Percentiles rank a stretch among this genome's conserved stretches.
Evolutionary conservation across 2,113 vertebrate species (phyloP).

Genomic region (Euleptes europaea): DNA sequence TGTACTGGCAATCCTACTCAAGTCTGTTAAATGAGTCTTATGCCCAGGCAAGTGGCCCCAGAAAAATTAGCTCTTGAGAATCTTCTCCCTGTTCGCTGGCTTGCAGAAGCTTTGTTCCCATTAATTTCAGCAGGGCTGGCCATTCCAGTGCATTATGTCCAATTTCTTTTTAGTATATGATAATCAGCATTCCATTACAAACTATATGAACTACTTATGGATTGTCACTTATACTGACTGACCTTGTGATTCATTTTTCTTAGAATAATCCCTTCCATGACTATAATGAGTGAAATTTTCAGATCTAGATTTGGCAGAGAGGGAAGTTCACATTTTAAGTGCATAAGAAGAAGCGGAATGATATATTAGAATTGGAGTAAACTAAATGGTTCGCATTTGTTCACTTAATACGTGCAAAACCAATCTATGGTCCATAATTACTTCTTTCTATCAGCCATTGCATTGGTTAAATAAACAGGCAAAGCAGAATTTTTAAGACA

Average conservation of each 20-base stretch:
- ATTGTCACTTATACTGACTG: neutral
- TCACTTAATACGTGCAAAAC: slow-evolving; percentile 26
- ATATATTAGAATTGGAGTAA: neutral
- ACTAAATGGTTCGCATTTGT: neutral
- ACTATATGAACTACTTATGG: neutral
- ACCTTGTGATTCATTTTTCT: neutral
- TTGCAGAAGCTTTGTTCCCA: neutral
- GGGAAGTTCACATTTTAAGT: neutral
- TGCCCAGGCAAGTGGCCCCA: neutral
- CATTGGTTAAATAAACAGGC: slow-evolving; percentile 23
- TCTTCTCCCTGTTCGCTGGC: neutral
- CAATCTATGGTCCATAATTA: neutral
- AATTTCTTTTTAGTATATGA: neutral
- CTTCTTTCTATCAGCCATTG: slow-evolving; percentile 7
- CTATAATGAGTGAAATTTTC: slow-evolving; percentile 11
- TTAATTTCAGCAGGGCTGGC: neutral
- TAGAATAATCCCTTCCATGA: neutral
- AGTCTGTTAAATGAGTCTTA: too few relatives aligned
- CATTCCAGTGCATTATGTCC: neutral
- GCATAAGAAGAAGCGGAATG: neutral
- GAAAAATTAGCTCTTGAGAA: neutral
- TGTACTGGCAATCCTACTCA: too few relatives aligned
- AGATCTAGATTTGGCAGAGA: neutral
- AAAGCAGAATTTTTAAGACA: slow-evolving; percentile 13
- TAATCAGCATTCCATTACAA: neutral